Evolutionary conservation across 2,797 vertebrate genomes (phyloP), one percentile per base, ranked within the genome.

Genomic region (Acestrorhynchus altus): DNA sequence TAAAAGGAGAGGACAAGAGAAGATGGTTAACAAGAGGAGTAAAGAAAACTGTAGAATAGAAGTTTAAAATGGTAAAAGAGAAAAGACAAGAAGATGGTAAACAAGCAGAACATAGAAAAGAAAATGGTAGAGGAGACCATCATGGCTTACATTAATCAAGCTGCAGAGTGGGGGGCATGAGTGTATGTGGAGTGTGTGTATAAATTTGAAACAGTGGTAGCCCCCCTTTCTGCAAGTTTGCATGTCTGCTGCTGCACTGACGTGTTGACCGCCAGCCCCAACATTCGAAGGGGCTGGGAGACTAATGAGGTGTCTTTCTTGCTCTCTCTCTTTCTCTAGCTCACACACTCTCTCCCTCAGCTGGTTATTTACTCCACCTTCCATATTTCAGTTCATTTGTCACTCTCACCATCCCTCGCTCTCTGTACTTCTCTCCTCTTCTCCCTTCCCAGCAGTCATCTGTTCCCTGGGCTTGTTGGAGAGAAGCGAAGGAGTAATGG

Each of bases 141-240:
- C 77, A 82, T 39, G 86, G 85, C 83, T 90, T 88, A 89, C 89
- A 93, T 93, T 91, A 93, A 94, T 93, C 90, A 93, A 86, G 87
- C 85, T 83, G 82, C 76, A 81, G 79, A 70, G 24, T 26, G 68
- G 70, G 15, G 77, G 76, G 65, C 60, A 65, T 28, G 60, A 67
- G 76, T 76, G 67, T 63, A 46, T 60, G 66, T 66, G 42, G 83
- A 69, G 72, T 78, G 61, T 49, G 71, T 80, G 77, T 65, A 74
- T 69, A 20, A 31, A 60, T 72, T 12, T 39, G 69, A 73, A 72
- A 65, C 67, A 18, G 49, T 52, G 66, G 74, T 42, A 74, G 72
- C 72, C 80, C 73, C 77, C 79, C 81, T 72, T 82, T 82, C 26
- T 31, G 63, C 73, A 76, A 68, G 83, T 81, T 69, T 81, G 82